phyloP scores from a whole-genome alignment of 2,113 vertebrate genomes.

The Hydropotes inermis region DNA sequence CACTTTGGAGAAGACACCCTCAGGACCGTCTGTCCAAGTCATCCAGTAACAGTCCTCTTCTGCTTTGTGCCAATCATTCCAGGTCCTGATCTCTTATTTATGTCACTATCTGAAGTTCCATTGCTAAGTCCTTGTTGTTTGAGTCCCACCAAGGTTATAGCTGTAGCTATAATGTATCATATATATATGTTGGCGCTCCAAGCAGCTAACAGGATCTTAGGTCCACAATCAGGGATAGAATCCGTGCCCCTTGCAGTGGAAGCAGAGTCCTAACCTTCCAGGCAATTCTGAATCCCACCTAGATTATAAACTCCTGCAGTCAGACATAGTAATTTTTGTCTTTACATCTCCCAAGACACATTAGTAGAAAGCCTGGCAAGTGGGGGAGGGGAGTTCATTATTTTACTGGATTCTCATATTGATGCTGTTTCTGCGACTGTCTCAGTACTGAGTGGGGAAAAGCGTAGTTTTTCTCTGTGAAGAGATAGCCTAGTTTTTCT shows the following conservation, averaged over 20 bases:
- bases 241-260: neutral
- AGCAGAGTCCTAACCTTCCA: neutral
- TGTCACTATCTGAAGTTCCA: neutral
- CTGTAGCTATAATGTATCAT: neutral
- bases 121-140: neutral
- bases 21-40: neutral
- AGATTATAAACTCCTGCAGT: neutral
- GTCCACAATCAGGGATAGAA: neutral
- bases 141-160: neutral
- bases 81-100: neutral
- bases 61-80: neutral
- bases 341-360: neutral
- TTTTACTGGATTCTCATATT: neutral
- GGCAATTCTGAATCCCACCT: neutral
- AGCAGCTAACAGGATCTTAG: neutral
- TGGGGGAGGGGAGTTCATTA: neutral
- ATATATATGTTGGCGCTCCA: accelerated
- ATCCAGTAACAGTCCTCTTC: neutral
- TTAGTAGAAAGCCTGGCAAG: neutral
- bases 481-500: neutral
- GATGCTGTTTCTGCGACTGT: neutral
- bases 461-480: neutral
- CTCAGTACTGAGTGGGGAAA: neutral
- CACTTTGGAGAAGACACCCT: neutral
- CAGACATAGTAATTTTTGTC: neutral